A percentile compares a stretch with the other conserved stretches of the same genome.
Evolutionary conservation across 2,888 invertebrate genomes (phyloP).

Genomic region (Gasteruption jaculator): DNA sequence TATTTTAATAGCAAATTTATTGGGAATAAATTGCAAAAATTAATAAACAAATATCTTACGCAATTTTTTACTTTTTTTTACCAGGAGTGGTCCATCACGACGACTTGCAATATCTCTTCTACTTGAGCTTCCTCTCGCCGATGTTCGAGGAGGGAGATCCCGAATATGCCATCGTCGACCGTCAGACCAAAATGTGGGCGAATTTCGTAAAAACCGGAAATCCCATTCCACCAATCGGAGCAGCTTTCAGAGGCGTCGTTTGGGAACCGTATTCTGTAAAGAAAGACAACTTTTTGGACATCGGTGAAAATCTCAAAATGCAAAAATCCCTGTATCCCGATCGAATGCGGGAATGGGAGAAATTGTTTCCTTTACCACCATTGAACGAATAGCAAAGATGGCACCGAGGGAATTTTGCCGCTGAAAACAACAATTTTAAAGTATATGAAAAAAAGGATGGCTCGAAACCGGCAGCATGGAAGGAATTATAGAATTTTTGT

Average conservation of each 20-base stretch:
- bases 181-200: slow-evolving; percentile 49
- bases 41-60: too few relatives aligned
- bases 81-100: slow-evolving; percentile 55
- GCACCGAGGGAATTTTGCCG: too few relatives aligned
- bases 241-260: slow-evolving; percentile 42
- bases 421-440: too few relatives aligned
- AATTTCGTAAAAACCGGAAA: slow-evolving; percentile 54
- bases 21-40: too few relatives aligned
- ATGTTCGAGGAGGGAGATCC: slow-evolving; percentile 49
- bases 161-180: slow-evolving; percentile 49
- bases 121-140: slow-evolving; percentile 40
- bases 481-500: too few relatives aligned
- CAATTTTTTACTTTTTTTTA: slow-evolving; percentile 12
- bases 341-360: slow-evolving; percentile 50
- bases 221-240: slow-evolving; percentile 49
- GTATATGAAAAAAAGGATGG: too few relatives aligned
- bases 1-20: too few relatives aligned
- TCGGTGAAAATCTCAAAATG: slow-evolving; percentile 46
- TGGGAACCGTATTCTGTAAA: slow-evolving; percentile 48
- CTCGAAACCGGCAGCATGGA: too few relatives aligned
- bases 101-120: slow-evolving; percentile 55
- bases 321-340: slow-evolving; percentile 40
- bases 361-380: slow-evolving; percentile 41
- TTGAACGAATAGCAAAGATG: too few relatives aligned
- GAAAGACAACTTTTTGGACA: slow-evolving; percentile 49